These are phyloP conservation scores for Pedionomus torquatus DNA, from an alignment of 2,113 vertebrate genomes.

Conservation along the genomic window DNA sequence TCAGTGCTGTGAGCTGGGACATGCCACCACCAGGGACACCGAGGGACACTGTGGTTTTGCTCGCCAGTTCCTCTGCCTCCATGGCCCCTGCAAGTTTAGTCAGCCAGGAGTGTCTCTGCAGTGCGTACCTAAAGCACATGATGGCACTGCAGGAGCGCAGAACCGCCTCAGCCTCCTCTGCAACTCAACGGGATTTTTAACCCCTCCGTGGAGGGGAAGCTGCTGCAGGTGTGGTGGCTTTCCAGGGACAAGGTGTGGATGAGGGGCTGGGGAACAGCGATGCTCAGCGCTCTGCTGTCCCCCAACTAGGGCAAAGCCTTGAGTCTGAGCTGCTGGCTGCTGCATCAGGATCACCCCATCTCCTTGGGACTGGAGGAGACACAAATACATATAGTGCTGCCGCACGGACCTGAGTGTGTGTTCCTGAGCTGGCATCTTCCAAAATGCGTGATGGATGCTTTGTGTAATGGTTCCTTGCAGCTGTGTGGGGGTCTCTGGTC, in stretches of 20 bases:
- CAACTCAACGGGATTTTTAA: not conserved
- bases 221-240: not conserved
- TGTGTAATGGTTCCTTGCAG: not conserved
- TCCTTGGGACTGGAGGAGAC: not conserved
- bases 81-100: not conserved
- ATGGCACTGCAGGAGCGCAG: conserved; percentile 74
- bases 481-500: accelerated
- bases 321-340: not conserved
- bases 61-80: not conserved
- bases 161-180: not conserved
- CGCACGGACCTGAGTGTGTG: accelerated
- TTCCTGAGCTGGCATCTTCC: not conserved
- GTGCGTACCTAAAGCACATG: conserved; percentile 27
- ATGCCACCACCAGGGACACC: not conserved
- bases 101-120: not conserved
- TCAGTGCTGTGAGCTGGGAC: not conserved
- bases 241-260: accelerated
- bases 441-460: accelerated
- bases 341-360: not conserved
- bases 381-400: accelerated
- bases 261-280: accelerated
- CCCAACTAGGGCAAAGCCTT: accelerated
- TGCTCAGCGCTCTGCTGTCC: not conserved
- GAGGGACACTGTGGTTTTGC: not conserved
- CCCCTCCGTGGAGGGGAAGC: not conserved